phyloP scores from a whole-genome alignment of 2,113 vertebrate species.

The Sula dactylatra region DNA sequence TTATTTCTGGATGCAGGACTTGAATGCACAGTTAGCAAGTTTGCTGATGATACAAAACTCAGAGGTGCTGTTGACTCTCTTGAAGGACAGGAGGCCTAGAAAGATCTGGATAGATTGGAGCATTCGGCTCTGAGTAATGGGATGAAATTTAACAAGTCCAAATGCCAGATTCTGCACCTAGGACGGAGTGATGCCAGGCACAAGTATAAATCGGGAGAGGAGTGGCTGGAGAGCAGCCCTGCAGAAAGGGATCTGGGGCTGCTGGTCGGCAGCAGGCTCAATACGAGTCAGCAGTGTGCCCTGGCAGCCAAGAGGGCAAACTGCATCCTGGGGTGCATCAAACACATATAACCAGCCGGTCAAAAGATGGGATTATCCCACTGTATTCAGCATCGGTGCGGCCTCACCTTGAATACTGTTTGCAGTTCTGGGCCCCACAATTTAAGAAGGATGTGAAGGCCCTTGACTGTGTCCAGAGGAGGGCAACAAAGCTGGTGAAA shows the following conservation, averaged over 20 bases:
- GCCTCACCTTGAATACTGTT: background rate
- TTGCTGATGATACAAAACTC: background rate
- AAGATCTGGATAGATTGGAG: background rate
- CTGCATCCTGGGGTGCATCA: too few species aligned
- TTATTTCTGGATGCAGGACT: background rate
- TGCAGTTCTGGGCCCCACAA: too few species aligned
- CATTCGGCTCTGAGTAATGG: background rate
- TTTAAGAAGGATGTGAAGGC: too few species aligned
- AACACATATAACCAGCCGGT: too few species aligned
- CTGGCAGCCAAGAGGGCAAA: background rate
- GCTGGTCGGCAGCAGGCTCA: background rate
- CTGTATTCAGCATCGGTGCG: fast-evolving
- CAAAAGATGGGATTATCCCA: background rate
- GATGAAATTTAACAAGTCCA: background rate
- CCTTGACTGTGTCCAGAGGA: too few species aligned
- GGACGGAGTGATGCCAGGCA: fast-evolving
- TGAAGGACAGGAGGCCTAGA: background rate
- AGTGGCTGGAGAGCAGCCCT: background rate
- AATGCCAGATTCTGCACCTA: background rate
- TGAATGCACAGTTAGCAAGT: background rate
- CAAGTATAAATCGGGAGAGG: background rate
- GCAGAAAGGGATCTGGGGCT: background rate
- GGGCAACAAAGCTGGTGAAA: too few species aligned
- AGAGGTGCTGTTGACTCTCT: background rate
- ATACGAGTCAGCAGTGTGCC: background rate